Base-by-base conservation (phyloP, 2,888 invertebrate genomes). In the Lasioglossum malachurum region DNA sequence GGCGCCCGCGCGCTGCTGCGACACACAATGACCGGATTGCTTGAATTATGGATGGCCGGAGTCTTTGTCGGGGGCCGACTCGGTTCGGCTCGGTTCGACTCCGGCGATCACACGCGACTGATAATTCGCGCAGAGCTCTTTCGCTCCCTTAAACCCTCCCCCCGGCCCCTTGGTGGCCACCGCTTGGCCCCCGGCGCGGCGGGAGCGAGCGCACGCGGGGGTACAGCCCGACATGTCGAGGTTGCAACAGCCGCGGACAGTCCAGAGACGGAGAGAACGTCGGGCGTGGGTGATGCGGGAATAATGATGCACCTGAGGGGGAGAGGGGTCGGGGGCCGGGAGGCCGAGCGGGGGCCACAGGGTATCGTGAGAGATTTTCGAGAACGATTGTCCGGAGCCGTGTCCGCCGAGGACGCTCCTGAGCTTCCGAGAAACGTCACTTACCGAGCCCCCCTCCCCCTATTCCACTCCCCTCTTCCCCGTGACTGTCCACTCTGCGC, bases 31-130 rank as follows among this genome's bases (percentile, higher is more conserved):
- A 91, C 91, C 90, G 92, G 93, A 94, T 94, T 93, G 93, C 93
- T 94, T 94, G 94, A 94, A 94, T 94, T 94, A 94, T 94, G 94
- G 94, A 94, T 94, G 94, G 91, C 92, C 92, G 86, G 90, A 82
- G 90, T 91, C 94, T 93, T 93, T 94, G 93, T 93, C 92, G 92
- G 93, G 88, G 84, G 77, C 90, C 92, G 91, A 88, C 87, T 86
- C 87, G 89, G 88, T 88, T 84, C 85, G 82, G 60, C 87, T 86
- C 87, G 89, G 88, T 88, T 84, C 85, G 82, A 60, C 60, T 60
- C 82, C 87, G 87, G 87, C 84, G 94, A 94, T 94, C 93, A 94
- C 94, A 93, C 92, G 93, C 94, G 92, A 92, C 92, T 92, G 94
- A 94, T 94, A 93, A 94, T 93, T 92, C 90, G 83, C 88, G 87